phyloP scores from a whole-genome alignment of 2,888 invertebrate genomes.

The Trichogramma evanescens region DNA sequence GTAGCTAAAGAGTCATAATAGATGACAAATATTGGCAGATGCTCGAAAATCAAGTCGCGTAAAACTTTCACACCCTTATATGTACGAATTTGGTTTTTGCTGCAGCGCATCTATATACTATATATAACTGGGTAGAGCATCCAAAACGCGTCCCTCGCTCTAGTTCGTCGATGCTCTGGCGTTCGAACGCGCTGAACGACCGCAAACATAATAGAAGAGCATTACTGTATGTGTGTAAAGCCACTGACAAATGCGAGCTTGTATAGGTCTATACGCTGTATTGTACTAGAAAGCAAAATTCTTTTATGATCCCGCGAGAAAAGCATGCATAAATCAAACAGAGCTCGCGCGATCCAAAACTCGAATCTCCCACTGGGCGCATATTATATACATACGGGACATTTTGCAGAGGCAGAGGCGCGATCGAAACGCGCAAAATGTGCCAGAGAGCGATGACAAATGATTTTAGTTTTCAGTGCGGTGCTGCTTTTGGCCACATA shows the following conservation, averaged over 20 bases:
- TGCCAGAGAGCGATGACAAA: conserved; percentile 40
- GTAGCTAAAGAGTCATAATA: conserved; percentile 38
- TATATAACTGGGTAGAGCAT: too few relatives aligned
- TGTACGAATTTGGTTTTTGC: too few relatives aligned
- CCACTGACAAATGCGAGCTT: too few relatives aligned
- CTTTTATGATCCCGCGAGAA: conserved; percentile 23
- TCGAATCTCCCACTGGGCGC: background rate
- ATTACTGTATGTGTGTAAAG: too few relatives aligned
- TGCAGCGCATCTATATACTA: too few relatives aligned
- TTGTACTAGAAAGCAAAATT: too few relatives aligned
- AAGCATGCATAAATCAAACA: conserved; percentile 44
- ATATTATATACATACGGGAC: conserved; percentile 12
- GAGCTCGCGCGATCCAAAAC: background rate
- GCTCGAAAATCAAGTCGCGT: conserved; percentile 29
- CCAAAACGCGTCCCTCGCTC: too few relatives aligned
- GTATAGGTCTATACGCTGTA: too few relatives aligned
- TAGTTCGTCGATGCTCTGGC: too few relatives aligned
- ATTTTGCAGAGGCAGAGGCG: conserved; percentile 36
- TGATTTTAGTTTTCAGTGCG: conserved; percentile 27
- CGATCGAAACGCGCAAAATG: conserved; percentile 39
- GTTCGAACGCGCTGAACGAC: too few relatives aligned
- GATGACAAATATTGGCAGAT: conserved; percentile 48
- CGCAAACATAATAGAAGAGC: too few relatives aligned
- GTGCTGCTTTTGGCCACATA: background rate
- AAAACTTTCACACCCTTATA: background rate